Conservation (phyloP, 53 echinoderm and acorn worm species). For the Patiria pectinifera region DNA sequence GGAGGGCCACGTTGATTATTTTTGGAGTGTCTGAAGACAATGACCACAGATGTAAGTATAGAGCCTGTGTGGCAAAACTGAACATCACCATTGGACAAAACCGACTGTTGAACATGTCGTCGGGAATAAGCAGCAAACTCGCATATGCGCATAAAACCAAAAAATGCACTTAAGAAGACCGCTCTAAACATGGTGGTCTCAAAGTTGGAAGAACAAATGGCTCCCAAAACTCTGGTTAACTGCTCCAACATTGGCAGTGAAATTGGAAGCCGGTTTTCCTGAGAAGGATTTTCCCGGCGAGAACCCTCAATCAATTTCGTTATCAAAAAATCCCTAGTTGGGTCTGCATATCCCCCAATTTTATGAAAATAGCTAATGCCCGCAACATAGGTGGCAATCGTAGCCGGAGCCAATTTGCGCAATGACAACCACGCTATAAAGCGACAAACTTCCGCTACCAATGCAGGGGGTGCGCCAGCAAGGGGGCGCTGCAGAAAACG, state of each 20-base stretch:
- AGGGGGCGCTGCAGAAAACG: no score
- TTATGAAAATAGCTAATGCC: not conserved
- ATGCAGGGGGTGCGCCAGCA: no score
- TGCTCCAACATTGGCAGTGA: not conserved
- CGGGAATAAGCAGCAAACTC: not conserved
- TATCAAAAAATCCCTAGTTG: not conserved
- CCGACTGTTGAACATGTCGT: not conserved
- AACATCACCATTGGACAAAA: not conserved
- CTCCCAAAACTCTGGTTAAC: not conserved
- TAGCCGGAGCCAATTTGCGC: not conserved
- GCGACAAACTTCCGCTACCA: no score
- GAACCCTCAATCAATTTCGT: not conserved
- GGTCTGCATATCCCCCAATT: not conserved
- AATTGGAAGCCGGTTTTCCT: not conserved
- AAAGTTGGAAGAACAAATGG: no score
- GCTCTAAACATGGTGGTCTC: not conserved
- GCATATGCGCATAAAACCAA: not conserved
- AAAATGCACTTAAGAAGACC: not conserved
- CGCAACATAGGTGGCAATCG: constrained; percentile 3
- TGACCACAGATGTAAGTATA: not conserved
- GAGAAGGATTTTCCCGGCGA: not conserved
- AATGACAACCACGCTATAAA: no score
- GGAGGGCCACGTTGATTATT: not conserved
- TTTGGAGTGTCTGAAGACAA: constrained; percentile 5
- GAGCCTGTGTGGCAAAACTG: not conserved